phyloP scores from a whole-genome alignment of 2,113 vertebrate genomes.

The Tauraco erythrolophus region DNA sequence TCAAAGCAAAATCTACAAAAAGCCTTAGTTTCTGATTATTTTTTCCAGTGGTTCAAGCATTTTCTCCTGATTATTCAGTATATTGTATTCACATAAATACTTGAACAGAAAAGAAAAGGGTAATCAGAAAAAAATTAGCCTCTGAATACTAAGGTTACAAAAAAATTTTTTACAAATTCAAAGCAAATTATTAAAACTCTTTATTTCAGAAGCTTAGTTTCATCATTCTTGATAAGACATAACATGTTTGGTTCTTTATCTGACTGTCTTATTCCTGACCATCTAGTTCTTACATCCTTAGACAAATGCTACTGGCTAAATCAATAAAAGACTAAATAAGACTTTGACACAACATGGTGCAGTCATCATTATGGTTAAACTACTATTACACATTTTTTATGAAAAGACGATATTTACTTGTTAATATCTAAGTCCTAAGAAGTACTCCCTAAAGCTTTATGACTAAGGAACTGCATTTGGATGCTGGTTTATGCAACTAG shows the following conservation, averaged over 20 bases:
- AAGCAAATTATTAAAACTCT: neutral
- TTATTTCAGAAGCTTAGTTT: neutral
- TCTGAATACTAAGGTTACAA: neutral
- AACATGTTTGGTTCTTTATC: neutral
- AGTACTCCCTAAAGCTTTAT: neutral
- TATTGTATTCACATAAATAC: neutral
- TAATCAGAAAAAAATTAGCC: neutral
- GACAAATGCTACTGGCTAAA: neutral
- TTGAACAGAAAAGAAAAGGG: neutral
- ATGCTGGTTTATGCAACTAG: neutral
- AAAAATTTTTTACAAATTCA: neutral
- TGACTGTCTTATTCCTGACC: neutral
- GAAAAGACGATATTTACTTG: neutral
- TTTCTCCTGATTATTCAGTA: neutral
- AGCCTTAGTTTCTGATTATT: neutral
- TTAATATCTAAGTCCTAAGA: neutral
- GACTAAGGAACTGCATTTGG: neutral
- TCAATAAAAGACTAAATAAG: neutral
- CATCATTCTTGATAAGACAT: neutral
- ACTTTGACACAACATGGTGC: neutral
- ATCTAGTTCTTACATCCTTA: neutral
- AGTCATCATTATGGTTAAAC: neutral
- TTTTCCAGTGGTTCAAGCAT: neutral
- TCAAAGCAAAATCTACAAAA: neutral
- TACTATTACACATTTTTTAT: neutral